Evolutionary conservation across 2,888 invertebrate species (phyloP).

Genomic region (Caenorhabditis sp.): DNA sequence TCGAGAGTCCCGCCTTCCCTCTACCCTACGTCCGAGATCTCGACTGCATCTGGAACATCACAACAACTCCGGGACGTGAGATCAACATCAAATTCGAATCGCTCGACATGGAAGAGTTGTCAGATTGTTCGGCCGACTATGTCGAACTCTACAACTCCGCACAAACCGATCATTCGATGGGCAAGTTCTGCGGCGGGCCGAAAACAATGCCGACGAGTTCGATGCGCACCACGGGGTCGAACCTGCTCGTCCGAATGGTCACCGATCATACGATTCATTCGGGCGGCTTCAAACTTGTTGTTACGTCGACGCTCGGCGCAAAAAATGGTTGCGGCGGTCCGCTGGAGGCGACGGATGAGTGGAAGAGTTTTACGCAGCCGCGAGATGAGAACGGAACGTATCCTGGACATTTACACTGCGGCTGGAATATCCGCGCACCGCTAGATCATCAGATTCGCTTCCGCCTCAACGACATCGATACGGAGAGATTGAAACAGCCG

Average conservation of each 20-base stretch:
- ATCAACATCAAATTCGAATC: slow-evolving; percentile 33
- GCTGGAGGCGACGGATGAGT: slow-evolving; percentile 53
- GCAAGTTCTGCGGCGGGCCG: slow-evolving; percentile 56
- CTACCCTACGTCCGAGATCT: slow-evolving; percentile 63
- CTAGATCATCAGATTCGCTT: slow-evolving; percentile 37
- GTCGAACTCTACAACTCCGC: slow-evolving; percentile 60
- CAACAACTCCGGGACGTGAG: slow-evolving; percentile 51
- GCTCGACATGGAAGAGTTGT: not conserved
- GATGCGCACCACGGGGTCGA: slow-evolving; percentile 36
- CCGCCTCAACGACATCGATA: slow-evolving; percentile 34
- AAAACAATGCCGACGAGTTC: slow-evolving; percentile 41
- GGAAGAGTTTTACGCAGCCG: slow-evolving; percentile 58
- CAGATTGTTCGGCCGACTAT: slow-evolving; percentile 58
- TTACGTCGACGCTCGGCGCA: slow-evolving; percentile 58
- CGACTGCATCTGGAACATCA: slow-evolving; percentile 68
- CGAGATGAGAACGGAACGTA: slow-evolving; percentile 51
- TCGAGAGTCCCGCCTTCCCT: slow-evolving; percentile 64
- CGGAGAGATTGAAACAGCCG: slow-evolving; percentile 29
- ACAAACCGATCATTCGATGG: slow-evolving; percentile 32
- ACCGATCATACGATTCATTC: slow-evolving; percentile 55
- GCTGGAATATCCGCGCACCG: slow-evolving; percentile 57
- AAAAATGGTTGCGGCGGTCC: slow-evolving; percentile 64
- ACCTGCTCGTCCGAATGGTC: slow-evolving; percentile 54
- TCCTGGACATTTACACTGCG: slow-evolving; percentile 55
- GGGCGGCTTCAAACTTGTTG: slow-evolving; percentile 60